Conservation (phyloP, 2,797 vertebrate genomes). For the Dipus sagitta region DNA sequence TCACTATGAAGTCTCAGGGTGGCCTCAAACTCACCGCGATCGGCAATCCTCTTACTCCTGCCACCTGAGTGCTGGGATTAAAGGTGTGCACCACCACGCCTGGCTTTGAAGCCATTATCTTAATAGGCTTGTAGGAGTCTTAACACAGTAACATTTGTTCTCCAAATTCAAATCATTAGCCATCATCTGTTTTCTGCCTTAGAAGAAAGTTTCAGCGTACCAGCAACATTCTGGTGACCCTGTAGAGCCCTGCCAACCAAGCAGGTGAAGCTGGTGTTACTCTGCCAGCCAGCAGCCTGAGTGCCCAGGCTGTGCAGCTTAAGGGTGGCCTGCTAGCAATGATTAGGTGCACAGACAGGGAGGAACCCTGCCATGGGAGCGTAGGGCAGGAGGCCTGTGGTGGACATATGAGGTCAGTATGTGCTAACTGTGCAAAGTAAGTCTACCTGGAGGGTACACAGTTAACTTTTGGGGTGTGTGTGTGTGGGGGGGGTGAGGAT, state of each 20-base stretch:
- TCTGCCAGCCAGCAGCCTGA: neutral
- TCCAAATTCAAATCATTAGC: neutral
- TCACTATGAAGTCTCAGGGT: too few species aligned
- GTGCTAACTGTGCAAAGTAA: neutral
- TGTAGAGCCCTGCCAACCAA: accelerated
- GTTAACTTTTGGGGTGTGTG: neutral
- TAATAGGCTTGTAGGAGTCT: neutral
- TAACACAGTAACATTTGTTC: neutral
- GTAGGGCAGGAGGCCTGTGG: neutral
- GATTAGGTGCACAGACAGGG: neutral
- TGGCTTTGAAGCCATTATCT: neutral
- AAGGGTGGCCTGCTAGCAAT: neutral
- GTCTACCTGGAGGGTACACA: neutral
- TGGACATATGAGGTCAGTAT: accelerated
- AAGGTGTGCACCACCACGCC: too few species aligned
- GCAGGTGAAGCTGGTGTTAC: neutral
- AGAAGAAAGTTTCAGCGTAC: neutral
- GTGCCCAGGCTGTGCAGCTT: neutral
- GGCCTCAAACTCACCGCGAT: too few species aligned
- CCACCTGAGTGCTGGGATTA: too few species aligned
- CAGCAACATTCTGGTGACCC: neutral
- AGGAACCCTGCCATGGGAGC: accelerated
- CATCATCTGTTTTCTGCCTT: neutral
- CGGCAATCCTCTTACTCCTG: too few species aligned
- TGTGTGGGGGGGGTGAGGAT: too few species aligned